Base-by-base conservation (phyloP, 2,113 vertebrate species). In the Phylloscopus trochiloides region DNA sequence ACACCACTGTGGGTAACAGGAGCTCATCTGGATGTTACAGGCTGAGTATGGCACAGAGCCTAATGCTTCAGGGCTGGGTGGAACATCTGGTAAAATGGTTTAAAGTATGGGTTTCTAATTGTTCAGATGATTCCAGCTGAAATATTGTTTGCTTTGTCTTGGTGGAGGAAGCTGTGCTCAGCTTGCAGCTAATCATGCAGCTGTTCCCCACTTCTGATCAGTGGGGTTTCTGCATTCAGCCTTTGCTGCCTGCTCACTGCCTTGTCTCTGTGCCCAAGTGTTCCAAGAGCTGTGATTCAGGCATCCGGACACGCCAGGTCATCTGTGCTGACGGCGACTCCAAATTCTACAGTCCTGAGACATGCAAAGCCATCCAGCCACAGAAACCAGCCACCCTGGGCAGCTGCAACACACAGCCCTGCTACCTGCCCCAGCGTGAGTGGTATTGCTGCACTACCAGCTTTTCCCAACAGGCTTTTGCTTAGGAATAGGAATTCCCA, bases 341-440 rank as follows among this genome's bases (percentile, higher is more conserved):
- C 80, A 98, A 98, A 87, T 95, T 98, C 93, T 98, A 98, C 93
- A 95, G 96, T 36, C 97, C 97, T 31, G 97, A 98, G 82, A 98
- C 51, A 0, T 99, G 99, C 25, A 81, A 92, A 87, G 52, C 92
- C 70, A 95, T 92, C 91, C 97, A 95, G 90, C 91, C 74, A 17
- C 94, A 96, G 52, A 98, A 97, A 95, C 99, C 99, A 9, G 17
- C 92, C 22, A 98, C 97, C 1, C 81, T 98, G 90, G 99, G 99
- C 61, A 97, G 91, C 92, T 99, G 99, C 96, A 99, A 99, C 98
- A 80, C 58, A 5, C 99, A 99, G 97, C 97, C 98, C 61, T 99
- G 99, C 95, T 97, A 97, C 84, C 97, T 97, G 40, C 97, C 98
- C 16, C 99, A 99, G 86, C 97, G 99, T 99, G 94, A 99, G 98